A percentile compares a stretch with the other conserved stretches of the same genome.
phyloP scores from a whole-genome alignment of 2,113 vertebrate species.

The Recurvirostra avosetta region DNA sequence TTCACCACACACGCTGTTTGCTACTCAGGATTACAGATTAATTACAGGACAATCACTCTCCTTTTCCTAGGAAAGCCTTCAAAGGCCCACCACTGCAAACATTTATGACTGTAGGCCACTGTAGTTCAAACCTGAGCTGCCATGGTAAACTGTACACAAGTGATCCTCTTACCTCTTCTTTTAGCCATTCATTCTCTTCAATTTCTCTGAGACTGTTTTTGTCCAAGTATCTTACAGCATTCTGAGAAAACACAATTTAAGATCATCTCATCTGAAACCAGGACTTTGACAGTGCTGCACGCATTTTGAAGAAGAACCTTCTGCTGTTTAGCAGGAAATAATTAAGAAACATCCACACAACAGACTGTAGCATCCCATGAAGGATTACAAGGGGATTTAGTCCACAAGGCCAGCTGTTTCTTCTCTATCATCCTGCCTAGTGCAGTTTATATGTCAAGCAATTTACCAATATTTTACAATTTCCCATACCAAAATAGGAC shows the following conservation, averaged over 20 bases:
- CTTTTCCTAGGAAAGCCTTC: background rate
- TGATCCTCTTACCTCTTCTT: slow-evolving; percentile 72
- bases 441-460: background rate
- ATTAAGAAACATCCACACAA: slow-evolving; percentile 3
- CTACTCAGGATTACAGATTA: background rate
- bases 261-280: background rate
- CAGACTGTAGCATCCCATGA: background rate
- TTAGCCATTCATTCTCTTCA: slow-evolving; percentile 79
- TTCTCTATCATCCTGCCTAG: background rate
- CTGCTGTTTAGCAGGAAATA: slow-evolving; percentile 6
- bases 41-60: background rate
- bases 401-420: slow-evolving; percentile 9
- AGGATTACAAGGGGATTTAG: slow-evolving; percentile 16
- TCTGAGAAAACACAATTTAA: slow-evolving; percentile 69
- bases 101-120: background rate
- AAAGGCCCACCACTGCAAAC: background rate
- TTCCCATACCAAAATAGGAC: background rate
- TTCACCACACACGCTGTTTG: background rate
- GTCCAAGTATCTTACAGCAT: slow-evolving; percentile 70
- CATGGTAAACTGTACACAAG: background rate
- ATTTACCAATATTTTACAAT: background rate
- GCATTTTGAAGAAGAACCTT: background rate
- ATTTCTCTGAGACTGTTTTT: slow-evolving; percentile 65
- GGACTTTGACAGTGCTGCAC: background rate
- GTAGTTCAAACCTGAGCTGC: background rate